Base-by-base conservation (phyloP, 2,888 invertebrate species). In the Thyatira batis region DNA sequence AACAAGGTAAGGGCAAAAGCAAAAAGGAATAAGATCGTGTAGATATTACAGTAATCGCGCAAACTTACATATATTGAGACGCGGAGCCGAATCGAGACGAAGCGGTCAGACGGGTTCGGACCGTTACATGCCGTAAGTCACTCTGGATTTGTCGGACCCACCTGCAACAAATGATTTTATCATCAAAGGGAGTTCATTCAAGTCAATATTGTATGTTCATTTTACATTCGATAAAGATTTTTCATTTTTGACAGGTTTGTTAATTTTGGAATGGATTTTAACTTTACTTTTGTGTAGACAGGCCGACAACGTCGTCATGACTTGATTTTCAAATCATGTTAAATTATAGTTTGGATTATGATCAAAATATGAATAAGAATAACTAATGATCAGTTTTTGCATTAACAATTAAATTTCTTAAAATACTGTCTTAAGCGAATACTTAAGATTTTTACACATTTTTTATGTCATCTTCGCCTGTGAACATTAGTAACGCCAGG, bases 121-220 rank as follows among this genome's bases (percentile, higher is more conserved):
- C 49, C 49, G 49, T 49, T 49, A 49, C 49, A 20, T 30, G 49
- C 28, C 33, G 30, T 49, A 49, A 49, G 49, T 49, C 49, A 49
- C 49, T 49, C 39, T 39, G 39, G 39, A 39, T 39, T 39, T 39
- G 39, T 39, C 28, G 33, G 20, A 49, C 49, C 49, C 27, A 49
- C 49, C 49, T 49, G 49, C 33, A 49, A 28, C 49, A 49, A 49
- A 49, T n/a, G 39, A 39, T 39, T 5, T 39, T 39, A 39, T 39
- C 17, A 39, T 17, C 39, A 39, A 39, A n/a, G 39, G 39, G 8
- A 39, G 39, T 33, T 17, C 39, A 39, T 39, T 39, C 39, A 39
- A n/a, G 39, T 17, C 13, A 39, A 39, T 39, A 39, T 39, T 39
- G 17, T 17, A 17, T 39, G 6, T 39, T 39, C n/a, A 39, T 39